These are phyloP conservation scores for Fulmarus glacialis DNA, from an alignment of 2,113 vertebrate species.

Conservation along the genomic window DNA sequence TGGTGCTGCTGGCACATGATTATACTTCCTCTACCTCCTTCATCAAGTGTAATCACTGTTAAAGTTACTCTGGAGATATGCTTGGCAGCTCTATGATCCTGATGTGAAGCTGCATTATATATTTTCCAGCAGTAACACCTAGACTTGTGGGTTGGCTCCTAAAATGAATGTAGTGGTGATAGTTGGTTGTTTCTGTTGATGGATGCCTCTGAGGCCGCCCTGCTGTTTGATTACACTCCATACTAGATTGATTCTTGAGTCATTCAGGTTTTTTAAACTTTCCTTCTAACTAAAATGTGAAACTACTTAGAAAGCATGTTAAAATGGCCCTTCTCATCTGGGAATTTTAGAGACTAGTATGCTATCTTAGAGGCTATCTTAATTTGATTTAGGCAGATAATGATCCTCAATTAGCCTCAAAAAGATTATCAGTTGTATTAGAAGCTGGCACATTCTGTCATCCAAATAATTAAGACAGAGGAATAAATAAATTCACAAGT, in stretches of 20 bases:
- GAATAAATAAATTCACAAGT: not conserved
- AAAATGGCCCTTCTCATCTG: not conserved
- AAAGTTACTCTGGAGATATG: constrained; percentile 46
- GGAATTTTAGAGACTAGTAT: not conserved
- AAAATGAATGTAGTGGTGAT: not conserved
- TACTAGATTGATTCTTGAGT: not conserved
- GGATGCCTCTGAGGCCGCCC: not conserved
- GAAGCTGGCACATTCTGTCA: not conserved
- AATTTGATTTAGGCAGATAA: not conserved
- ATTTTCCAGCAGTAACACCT: constrained; percentile 38
- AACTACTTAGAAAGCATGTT: not conserved
- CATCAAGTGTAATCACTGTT: constrained; percentile 53
- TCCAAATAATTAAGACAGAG: not conserved
- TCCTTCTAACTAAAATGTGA: not conserved
- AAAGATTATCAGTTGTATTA: not conserved
- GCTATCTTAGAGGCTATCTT: not conserved
- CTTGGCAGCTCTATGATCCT: not conserved
- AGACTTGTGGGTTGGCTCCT: constrained; percentile 20
- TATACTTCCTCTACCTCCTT: constrained; percentile 10
- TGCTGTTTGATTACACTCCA: not conserved
- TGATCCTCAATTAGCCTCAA: not conserved
- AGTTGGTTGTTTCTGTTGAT: constrained; percentile 24
- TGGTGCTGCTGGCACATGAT: constrained; percentile 38
- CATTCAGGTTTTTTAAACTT: not conserved
- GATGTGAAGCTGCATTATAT: constrained; percentile 38